Percentiles rank a stretch among this genome's conserved stretches.
phyloP scores from a whole-genome alignment of 2,113 vertebrate species.

The Melanerpes aurifrons region DNA sequence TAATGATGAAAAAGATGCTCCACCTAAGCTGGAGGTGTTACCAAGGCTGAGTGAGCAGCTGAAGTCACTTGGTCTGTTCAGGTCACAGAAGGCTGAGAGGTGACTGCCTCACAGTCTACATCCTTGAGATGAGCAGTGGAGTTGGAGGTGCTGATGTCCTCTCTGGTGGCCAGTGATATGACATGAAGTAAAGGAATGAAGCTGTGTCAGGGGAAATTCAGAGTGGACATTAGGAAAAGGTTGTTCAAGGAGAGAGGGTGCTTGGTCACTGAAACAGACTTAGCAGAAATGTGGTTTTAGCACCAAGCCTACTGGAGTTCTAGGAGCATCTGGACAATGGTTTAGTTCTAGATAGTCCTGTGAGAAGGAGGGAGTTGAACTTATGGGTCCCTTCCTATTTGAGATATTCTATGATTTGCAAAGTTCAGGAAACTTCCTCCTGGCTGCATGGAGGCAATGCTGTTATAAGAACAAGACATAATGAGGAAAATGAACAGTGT shows the following conservation, averaged over 20 bases:
- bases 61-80: background rate
- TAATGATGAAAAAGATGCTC: background rate
- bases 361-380: too few species aligned
- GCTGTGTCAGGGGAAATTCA: too few species aligned
- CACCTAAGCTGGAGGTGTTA: background rate
- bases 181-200: background rate
- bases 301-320: too few species aligned
- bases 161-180: accelerated
- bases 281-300: too few species aligned
- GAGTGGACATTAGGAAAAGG: too few species aligned
- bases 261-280: too few species aligned
- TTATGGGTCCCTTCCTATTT: background rate
- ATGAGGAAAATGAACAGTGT: background rate
- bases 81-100: background rate
- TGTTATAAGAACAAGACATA: background rate
- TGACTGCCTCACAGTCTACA: accelerated
- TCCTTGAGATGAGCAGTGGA: accelerated
- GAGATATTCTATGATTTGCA: background rate
- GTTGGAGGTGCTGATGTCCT: background rate
- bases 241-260: too few species aligned
- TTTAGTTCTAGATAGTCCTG: too few species aligned
- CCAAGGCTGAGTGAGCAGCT: background rate
- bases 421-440: background rate
- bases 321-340: too few species aligned
- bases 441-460: background rate